Conservation (phyloP, 2,888 invertebrate species). For the Therioaphis trifolii region DNA sequence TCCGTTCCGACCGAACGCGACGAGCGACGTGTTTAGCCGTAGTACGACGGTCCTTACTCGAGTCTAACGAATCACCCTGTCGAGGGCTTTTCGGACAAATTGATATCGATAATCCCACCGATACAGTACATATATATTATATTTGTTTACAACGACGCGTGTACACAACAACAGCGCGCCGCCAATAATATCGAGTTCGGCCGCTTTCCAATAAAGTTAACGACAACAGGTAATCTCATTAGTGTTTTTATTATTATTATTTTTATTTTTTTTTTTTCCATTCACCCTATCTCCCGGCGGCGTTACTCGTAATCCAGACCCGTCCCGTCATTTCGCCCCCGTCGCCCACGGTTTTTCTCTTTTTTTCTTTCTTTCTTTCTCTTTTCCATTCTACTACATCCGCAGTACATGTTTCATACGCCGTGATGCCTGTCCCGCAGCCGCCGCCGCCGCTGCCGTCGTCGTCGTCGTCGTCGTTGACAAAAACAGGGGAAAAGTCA, state of each 20-base stretch:
- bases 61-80: neutral
- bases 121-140: neutral
- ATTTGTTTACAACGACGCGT: too few species aligned
- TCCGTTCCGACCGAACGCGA: neutral
- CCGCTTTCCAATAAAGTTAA: slow-evolving; percentile 47
- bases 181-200: slow-evolving; percentile 36
- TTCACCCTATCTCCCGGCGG: neutral
- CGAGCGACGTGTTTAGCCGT: neutral
- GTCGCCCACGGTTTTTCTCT: too few species aligned
- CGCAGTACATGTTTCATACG: too few species aligned
- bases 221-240: slow-evolving; percentile 53
- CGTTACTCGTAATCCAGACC: neutral
- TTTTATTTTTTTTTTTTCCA: slow-evolving; percentile 16
- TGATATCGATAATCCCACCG: slow-evolving; percentile 42
- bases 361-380: neutral
- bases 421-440: too few species aligned
- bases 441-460: too few species aligned
- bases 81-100: slow-evolving; percentile 19
- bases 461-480: neutral
- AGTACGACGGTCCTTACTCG: neutral
- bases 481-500: neutral
- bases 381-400: neutral
- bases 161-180: neutral
- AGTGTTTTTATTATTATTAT: neutral
- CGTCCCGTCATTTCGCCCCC: neutral